A percentile compares a stretch with the other conserved stretches of the same genome.
Conservation (phyloP, 2,797 vertebrate genomes). For the Scolopax rusticola region DNA sequence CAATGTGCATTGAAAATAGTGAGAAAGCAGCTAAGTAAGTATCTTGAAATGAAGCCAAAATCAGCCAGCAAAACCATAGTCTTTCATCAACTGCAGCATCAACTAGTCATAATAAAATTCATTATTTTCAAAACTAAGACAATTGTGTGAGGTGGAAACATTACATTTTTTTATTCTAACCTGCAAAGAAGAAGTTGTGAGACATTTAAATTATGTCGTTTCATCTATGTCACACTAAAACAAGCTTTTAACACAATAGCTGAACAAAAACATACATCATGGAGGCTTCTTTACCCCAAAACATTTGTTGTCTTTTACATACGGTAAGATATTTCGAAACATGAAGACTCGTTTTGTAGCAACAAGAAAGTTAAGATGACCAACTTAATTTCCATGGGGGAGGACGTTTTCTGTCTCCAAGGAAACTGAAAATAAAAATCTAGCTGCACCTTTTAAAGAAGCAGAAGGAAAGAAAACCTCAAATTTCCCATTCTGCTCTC, state of each 20-base stretch:
- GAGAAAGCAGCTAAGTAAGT: constrained; percentile 37
- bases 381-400: neutral
- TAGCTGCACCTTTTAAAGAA: neutral
- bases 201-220: constrained; percentile 60
- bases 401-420: neutral
- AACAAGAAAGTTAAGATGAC: neutral
- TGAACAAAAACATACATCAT: neutral
- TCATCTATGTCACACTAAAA: neutral
- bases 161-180: constrained; percentile 68
- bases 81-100: constrained; percentile 30
- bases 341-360: neutral
- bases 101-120: constrained; percentile 50
- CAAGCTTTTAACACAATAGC: neutral
- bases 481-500: neutral
- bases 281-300: neutral
- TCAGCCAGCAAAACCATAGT: constrained; percentile 46
- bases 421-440: neutral
- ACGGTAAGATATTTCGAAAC: neutral
- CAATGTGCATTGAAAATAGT: constrained; percentile 26
- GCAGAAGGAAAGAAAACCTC: neutral
- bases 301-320: neutral
- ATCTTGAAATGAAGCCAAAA: constrained; percentile 67
- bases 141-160: neutral
- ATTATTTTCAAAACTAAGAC: constrained; percentile 61
- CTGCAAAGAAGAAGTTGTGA: constrained; percentile 80